phyloP scores from a whole-genome alignment of 2,888 invertebrate species.

The Trichacis sp. region DNA sequence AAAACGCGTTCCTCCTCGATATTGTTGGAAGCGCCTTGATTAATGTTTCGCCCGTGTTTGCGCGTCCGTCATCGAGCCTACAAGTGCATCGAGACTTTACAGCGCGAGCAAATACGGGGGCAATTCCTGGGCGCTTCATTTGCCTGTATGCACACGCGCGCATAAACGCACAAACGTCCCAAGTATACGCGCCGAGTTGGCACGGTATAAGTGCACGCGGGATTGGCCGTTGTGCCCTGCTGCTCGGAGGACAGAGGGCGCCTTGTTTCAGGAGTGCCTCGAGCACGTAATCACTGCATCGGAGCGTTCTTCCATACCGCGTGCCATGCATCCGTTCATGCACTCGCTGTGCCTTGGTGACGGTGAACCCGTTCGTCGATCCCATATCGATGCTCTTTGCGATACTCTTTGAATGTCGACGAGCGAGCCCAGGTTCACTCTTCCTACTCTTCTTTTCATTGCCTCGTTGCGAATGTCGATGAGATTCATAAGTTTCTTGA shows the following conservation, averaged over 20 bases:
- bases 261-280: slow-evolving; percentile 61
- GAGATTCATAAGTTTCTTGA: too few relatives aligned
- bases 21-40: slow-evolving; percentile 15
- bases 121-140: slow-evolving; percentile 37
- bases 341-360: slow-evolving; percentile 15
- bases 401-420: slow-evolving; percentile 18
- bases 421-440: background rate
- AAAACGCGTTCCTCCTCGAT: too few relatives aligned
- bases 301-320: slow-evolving; percentile 49
- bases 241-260: slow-evolving; percentile 57
- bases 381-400: slow-evolving; percentile 28
- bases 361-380: slow-evolving; percentile 22
- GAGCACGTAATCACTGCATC: slow-evolving; percentile 57
- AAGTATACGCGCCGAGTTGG: slow-evolving; percentile 15
- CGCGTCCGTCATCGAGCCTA: slow-evolving; percentile 27
- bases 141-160: slow-evolving; percentile 13
- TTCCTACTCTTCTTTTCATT: background rate
- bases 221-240: slow-evolving; percentile 56
- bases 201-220: slow-evolving; percentile 39
- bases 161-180: slow-evolving; percentile 2
- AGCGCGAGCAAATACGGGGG: slow-evolving; percentile 39
- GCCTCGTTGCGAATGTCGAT: too few relatives aligned
- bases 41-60: slow-evolving; percentile 33
- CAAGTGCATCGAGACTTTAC: slow-evolving; percentile 28
- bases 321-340: slow-evolving; percentile 43